Percentiles rank a stretch among this genome's conserved stretches.
phyloP scores from a whole-genome alignment of 2,888 invertebrate species.

The Hirtodrosophila histrioides region DNA sequence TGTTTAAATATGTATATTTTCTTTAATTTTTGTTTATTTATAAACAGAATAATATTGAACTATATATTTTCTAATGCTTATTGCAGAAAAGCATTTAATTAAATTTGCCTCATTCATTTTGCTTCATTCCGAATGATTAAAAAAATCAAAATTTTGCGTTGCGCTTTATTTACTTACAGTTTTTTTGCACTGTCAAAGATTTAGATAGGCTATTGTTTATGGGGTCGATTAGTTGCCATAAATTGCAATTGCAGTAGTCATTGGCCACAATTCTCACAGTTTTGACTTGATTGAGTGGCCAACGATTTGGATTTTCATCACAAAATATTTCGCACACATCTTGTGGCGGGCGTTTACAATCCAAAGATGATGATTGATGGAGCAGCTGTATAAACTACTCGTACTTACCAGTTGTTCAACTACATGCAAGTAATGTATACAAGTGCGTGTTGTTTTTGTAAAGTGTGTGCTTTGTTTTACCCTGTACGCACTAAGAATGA shows the following conservation, averaged over 20 bases:
- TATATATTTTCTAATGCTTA: no score
- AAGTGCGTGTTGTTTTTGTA: background rate
- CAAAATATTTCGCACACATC: constrained; percentile 1
- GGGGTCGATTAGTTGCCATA: constrained; percentile 12
- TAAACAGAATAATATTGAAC: no score
- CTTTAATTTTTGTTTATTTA: no score
- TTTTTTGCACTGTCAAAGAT: no score
- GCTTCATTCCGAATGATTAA: no score
- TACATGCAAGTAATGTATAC: constrained; percentile 18
- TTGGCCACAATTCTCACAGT: constrained; percentile 1
- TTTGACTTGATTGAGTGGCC: constrained; percentile 45
- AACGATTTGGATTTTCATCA: constrained; percentile 18
- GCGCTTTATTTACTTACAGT: no score
- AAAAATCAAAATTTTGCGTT: no score
- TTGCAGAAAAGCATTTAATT: no score
- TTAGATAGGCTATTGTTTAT: no score
- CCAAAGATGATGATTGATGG: constrained; percentile 50
- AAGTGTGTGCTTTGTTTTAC: background rate
- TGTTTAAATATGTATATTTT: no score
- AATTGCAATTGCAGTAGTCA: constrained; percentile 31
- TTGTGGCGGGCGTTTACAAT: constrained; percentile 9
- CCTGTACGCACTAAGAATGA: no score
- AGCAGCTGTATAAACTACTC: constrained; percentile 65
- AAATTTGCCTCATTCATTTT: no score
- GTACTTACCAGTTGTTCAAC: constrained; percentile 47